These are phyloP conservation scores for Xanthia icteritia DNA, from an alignment of 2,888 invertebrate genomes.

Conservation along the genomic window DNA sequence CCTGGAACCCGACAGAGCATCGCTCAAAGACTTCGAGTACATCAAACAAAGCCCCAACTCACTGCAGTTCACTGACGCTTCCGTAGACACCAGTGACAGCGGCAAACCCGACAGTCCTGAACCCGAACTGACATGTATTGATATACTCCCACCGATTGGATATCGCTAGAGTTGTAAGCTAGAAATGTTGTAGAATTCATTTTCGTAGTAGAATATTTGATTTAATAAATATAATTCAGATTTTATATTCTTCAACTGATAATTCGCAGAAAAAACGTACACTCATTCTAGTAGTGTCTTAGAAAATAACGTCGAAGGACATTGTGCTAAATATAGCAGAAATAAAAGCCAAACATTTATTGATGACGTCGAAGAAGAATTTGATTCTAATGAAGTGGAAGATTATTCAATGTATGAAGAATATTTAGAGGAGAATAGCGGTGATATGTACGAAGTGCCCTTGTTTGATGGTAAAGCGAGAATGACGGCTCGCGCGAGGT, in stretches of 20 bases:
- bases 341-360: conserved; percentile 60
- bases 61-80: conserved; percentile 81
- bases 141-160: conserved; percentile 86
- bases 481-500: conserved; percentile 80
- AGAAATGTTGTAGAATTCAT: conserved; percentile 71
- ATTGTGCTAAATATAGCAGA: conserved; percentile 71
- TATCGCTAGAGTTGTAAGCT: conserved; percentile 82
- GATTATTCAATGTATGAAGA: conserved; percentile 80
- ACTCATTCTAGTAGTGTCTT: conserved; percentile 66
- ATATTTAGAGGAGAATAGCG: conserved; percentile 74
- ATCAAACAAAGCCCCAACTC: conserved; percentile 75
- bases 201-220: conserved; percentile 68
- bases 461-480: conserved; percentile 85
- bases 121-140: conserved; percentile 84
- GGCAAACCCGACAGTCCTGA: conserved; percentile 88
- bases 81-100: conserved; percentile 87
- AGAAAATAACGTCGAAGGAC: conserved; percentile 68
- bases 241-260: conserved; percentile 71
- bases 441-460: conserved; percentile 81
- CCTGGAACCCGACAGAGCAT: conserved; percentile 68
- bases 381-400: conserved; percentile 79
- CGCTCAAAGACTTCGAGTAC: conserved; percentile 72
- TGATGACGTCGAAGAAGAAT: conserved; percentile 75
- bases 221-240: conserved; percentile 60
- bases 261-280: conserved; percentile 83